Conservation (phyloP, 1,140 invertebrate species). For the Carposina sasakii region DNA sequence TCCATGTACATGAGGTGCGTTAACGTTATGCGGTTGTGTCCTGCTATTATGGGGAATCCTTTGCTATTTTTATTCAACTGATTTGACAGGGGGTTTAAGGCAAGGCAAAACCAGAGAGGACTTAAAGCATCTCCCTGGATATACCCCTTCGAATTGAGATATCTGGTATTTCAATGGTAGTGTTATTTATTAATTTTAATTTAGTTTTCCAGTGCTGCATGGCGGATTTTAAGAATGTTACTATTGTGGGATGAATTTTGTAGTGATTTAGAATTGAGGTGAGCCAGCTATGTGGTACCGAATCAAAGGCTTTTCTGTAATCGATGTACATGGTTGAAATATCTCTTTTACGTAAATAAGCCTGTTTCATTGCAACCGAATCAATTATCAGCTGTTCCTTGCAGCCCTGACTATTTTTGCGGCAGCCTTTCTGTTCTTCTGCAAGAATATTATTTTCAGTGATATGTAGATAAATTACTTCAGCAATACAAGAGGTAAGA, state of each 20-base stretch:
- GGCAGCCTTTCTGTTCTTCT: conserved; percentile 11
- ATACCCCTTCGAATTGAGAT: conserved; percentile 24
- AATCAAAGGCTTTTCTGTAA: neutral
- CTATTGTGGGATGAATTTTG: neutral
- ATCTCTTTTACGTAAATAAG: neutral
- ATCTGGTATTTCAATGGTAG: conserved; percentile 4
- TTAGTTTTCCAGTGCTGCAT: conserved; percentile 4
- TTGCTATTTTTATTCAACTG: neutral
- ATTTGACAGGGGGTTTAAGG: neutral
- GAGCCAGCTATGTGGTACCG: conserved; percentile 2
- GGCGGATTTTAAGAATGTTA: neutral
- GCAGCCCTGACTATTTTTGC: neutral
- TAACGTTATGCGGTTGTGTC: neutral
- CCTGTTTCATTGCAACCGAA: conserved; percentile 5
- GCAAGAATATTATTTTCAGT: neutral
- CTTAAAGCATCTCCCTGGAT: conserved; percentile 26
- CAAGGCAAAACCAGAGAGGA: conserved; percentile 26
- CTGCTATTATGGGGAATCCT: neutral
- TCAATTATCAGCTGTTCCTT: neutral
- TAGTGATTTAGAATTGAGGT: neutral
- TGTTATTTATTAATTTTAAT: neutral
- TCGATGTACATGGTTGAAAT: neutral
- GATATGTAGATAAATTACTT: neutral
- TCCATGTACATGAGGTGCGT: conserved; percentile 11
- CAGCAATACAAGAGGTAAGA: neutral